Conservation (phyloP, 2,888 invertebrate species). For the Augiades crinisus region DNA sequence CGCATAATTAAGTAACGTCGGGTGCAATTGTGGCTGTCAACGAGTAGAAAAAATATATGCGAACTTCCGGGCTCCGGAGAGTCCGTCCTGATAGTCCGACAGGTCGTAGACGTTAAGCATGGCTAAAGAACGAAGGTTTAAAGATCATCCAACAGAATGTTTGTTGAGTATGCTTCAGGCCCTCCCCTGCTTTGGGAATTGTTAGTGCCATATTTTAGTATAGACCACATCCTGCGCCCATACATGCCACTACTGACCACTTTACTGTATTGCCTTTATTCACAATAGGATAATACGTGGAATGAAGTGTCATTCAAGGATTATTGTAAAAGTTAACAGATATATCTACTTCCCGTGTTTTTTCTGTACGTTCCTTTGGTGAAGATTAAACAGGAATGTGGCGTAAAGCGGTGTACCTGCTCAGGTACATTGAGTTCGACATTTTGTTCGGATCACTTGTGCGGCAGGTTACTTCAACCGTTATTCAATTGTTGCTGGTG, state of each 20-base stretch:
- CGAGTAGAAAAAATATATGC: too few species aligned
- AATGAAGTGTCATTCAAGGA: slow-evolving; percentile 14
- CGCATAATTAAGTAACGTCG: too few species aligned
- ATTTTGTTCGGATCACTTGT: slow-evolving; percentile 37
- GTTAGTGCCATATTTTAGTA: too few species aligned
- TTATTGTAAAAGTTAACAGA: slow-evolving; percentile 11
- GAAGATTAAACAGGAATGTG: slow-evolving; percentile 17
- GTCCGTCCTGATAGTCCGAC: too few species aligned
- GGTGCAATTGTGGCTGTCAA: too few species aligned
- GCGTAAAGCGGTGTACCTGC: slow-evolving; percentile 50
- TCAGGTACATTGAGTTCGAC: slow-evolving; percentile 42
- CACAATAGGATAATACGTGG: slow-evolving; percentile 13
- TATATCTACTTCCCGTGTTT: slow-evolving; percentile 19
- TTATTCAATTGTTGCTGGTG: slow-evolving; percentile 55
- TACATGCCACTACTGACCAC: slow-evolving; percentile 9
- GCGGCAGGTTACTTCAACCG: slow-evolving; percentile 50
- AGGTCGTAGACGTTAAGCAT: too few species aligned
- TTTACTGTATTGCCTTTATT: slow-evolving; percentile 2
- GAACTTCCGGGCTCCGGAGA: too few species aligned
- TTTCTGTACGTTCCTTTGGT: slow-evolving; percentile 15
- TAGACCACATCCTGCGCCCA: slow-evolving; percentile 2
- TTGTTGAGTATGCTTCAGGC: too few species aligned
- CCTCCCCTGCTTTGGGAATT: too few species aligned
- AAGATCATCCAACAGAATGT: too few species aligned
- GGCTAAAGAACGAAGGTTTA: too few species aligned